Conservation (phyloP, 2,113 vertebrate genomes). For the Heptranchias perlo region DNA sequence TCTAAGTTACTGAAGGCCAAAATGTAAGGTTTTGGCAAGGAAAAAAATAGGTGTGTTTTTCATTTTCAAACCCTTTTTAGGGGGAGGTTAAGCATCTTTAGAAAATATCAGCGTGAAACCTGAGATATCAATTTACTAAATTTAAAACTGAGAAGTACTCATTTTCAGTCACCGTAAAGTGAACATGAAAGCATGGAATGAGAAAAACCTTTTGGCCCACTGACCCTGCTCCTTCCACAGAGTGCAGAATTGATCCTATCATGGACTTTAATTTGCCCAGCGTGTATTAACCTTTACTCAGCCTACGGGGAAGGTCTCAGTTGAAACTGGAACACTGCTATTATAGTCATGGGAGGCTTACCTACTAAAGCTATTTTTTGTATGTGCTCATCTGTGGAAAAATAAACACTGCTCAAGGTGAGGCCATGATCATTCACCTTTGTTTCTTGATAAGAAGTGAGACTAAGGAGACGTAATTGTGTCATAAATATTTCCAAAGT, state of each 20-base stretch:
- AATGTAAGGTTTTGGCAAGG: not conserved
- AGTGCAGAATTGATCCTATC: not conserved
- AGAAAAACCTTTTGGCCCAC: not conserved
- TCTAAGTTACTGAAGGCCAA: not conserved
- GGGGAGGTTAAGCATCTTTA: not conserved
- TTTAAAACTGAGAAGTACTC: not conserved
- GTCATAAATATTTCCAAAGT: constrained; percentile 2
- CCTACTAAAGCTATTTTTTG: constrained; percentile 7
- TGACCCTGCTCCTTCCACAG: not conserved
- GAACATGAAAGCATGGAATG: not conserved
- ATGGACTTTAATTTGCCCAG: not conserved
- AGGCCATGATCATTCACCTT: not conserved
- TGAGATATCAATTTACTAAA: not conserved
- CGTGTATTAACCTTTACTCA: not conserved
- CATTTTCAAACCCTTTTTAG: not conserved
- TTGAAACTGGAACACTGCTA: not conserved
- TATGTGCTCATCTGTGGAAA: constrained; percentile 33
- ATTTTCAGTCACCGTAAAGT: not conserved
- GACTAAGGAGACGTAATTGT: not conserved
- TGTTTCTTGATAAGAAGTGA: not conserved
- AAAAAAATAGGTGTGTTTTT: not conserved
- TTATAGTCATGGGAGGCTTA: constrained; percentile 21
- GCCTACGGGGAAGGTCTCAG: not conserved
- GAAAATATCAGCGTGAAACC: not conserved
- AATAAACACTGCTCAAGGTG: not conserved